Percentiles rank a stretch among this genome's conserved stretches.
These are phyloP conservation scores for Leptinotarsa peninsularis DNA, from an alignment of 2,888 invertebrate species.

Conservation along the genomic window DNA sequence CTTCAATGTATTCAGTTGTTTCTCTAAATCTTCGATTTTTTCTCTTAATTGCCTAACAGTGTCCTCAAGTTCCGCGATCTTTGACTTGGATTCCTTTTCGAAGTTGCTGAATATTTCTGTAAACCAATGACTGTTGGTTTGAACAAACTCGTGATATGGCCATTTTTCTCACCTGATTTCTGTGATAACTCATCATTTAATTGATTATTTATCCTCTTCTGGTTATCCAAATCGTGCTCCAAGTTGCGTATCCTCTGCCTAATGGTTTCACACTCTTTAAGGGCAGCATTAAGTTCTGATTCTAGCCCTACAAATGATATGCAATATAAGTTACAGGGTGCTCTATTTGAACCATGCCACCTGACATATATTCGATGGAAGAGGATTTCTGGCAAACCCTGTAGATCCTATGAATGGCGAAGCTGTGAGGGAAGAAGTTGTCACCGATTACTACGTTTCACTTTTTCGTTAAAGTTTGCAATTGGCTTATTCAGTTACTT, in stretches of 20 bases:
- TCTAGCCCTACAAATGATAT: conserved; percentile 69
- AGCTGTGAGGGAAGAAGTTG: no score
- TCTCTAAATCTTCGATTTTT: conserved; percentile 68
- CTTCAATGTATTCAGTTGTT: conserved; percentile 66
- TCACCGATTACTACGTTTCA: no score
- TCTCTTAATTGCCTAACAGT: conserved; percentile 67
- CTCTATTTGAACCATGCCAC: no score
- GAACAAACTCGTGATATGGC: no score
- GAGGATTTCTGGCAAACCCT: no score
- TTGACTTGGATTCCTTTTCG: conserved; percentile 60
- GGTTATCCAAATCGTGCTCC: conserved; percentile 73
- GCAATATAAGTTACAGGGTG: no score
- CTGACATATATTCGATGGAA: no score
- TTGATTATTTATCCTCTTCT: conserved; percentile 72
- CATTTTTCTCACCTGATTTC: conserved; percentile 67
- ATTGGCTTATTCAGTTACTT: no score
- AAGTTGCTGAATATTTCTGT: conserved; percentile 58
- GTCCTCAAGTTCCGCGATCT: conserved; percentile 66
- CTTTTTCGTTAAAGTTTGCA: no score
- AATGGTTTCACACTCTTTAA: conserved; percentile 75
- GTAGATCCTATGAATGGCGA: no score
- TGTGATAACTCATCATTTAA: conserved; percentile 71
- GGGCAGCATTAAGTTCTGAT: conserved; percentile 74
- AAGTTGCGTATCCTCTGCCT: conserved; percentile 72
- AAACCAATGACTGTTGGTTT: conserved; percentile 27